Evolutionary conservation across 1,140 invertebrate species (phyloP).

Genomic region (Drosophila guanche): DNA sequence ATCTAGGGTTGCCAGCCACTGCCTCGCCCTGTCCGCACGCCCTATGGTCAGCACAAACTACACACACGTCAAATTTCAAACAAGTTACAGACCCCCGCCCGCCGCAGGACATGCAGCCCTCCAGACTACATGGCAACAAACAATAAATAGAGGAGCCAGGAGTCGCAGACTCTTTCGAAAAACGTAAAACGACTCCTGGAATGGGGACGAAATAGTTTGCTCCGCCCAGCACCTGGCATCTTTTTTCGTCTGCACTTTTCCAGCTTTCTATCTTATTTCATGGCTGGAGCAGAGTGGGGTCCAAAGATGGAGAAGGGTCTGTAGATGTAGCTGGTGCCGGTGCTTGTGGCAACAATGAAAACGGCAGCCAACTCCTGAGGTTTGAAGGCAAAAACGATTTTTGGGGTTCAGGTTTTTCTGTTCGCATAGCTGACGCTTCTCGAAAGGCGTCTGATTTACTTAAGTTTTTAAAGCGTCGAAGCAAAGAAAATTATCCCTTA

Average conservation of each 20-base stretch:
- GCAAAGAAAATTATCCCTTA: constrained; percentile 8
- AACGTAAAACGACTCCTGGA: not conserved
- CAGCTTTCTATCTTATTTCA: constrained; percentile 47
- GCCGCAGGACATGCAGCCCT: constrained; percentile 69
- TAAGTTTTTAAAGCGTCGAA: constrained; percentile 28
- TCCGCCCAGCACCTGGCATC: constrained; percentile 36
- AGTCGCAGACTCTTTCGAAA: constrained; percentile 32
- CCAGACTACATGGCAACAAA: constrained; percentile 34
- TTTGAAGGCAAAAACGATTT: constrained; percentile 36
- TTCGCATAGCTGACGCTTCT: constrained; percentile 26
- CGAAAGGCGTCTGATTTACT: constrained; percentile 32
- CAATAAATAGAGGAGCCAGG: constrained; percentile 14
- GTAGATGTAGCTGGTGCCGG: too few species aligned
- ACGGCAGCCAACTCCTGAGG: constrained; percentile 37
- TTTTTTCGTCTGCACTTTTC: constrained; percentile 30
- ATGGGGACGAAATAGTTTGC: constrained; percentile 5
- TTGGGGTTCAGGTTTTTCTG: constrained; percentile 34
- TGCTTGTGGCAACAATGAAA: constrained; percentile 41
- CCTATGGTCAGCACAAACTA: constrained; percentile 60
- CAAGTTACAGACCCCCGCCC: constrained; percentile 52
- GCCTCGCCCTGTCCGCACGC: constrained; percentile 2
- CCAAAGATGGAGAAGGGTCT: not conserved
- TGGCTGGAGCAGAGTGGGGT: constrained; percentile 10
- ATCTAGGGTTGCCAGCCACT: constrained; percentile 1
- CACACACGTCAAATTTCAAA: constrained; percentile 78